These are phyloP conservation scores for Caenorhabditis sp. DNA, from an alignment of 2,888 invertebrate species.

Conservation along the genomic window DNA sequence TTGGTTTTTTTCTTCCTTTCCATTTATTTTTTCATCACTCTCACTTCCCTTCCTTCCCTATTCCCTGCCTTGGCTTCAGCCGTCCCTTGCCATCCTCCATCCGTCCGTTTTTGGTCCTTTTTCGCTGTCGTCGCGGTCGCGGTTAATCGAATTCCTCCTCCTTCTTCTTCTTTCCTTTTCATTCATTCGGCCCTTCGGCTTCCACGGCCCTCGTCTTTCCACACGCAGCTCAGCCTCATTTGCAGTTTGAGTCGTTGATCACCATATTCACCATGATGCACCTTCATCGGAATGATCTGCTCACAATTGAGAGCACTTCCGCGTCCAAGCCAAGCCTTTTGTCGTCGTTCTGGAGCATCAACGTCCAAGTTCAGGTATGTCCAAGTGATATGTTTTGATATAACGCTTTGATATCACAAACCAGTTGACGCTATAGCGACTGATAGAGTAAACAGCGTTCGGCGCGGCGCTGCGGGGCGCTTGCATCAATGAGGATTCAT, in stretches of 20 bases:
- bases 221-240: conserved; percentile 24
- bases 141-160: conserved; percentile 54
- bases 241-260: conserved; percentile 12
- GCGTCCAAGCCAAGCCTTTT: conserved; percentile 72
- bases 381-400: too few relatives aligned
- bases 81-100: too few relatives aligned
- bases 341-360: conserved; percentile 72
- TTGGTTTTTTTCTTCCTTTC: not conserved
- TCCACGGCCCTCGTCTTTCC: conserved; percentile 2
- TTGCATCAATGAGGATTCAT: not conserved
- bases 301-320: conserved; percentile 68
- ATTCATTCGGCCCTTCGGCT: not conserved
- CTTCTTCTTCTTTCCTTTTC: conserved; percentile 12
- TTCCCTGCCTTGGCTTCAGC: too few relatives aligned
- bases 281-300: conserved; percentile 59
- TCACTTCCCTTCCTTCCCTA: conserved; percentile 8
- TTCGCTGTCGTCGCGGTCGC: too few relatives aligned
- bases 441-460: not conserved
- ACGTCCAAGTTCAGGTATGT: conserved; percentile 68
- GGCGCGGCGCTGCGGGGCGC: not conserved
- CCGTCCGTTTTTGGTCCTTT: conserved; percentile 44
- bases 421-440: too few relatives aligned
- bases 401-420: too few relatives aligned
- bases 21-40: conserved; percentile 23
- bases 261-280: conserved; percentile 52